Evolutionary conservation across 2,888 invertebrate species (phyloP), one percentile per base, ranked within the genome.

Genomic region (Agrenia bidenticulata): DNA sequence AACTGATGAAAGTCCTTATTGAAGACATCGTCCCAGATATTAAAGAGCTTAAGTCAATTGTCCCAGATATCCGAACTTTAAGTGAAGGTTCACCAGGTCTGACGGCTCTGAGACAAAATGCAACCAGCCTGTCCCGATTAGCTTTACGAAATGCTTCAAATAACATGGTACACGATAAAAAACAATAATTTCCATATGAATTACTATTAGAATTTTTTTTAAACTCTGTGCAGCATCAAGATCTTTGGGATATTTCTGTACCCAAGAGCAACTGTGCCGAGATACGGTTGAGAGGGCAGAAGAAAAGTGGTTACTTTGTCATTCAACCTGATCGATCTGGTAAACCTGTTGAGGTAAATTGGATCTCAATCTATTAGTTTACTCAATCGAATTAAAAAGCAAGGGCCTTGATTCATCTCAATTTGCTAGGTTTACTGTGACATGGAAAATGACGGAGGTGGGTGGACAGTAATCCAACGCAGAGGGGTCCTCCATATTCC

Each of bases 381-480:
- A n/a, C n/a, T n/a, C n/a, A n/a, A n/a, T n/a, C n/a, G n/a, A n/a
- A n/a, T n/a, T n/a, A n/a, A n/a, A n/a, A n/a, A n/a, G n/a, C n/a
- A n/a, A n/a, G n/a, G n/a, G n/a, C n/a, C n/a, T n/a, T n/a, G n/a
- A n/a, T n/a, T n/a, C n/a, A n/a, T n/a, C n/a, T n/a, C n/a, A n/a
- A n/a, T n/a, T n/a, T n/a, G n/a, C 15, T 7, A 71, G 71, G 68
- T 61, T 21, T 59, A 17, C 37, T 71, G 71, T 41, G 71, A 71
- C 60, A 63, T 71, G 61, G 60, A 62, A 15, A 63, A 63, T 1
- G 71, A 71, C 41, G 71, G 71, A 21, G 71, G 71, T 19, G 71
- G 71, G 1, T 71, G 71, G 71, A 71, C 71, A 9, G 64, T 71
- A 26, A 69, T 71, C 50, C 71, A 71, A 51, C 50, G 67, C 4